phyloP scores from a whole-genome alignment of 2,797 vertebrate species.

The Pygocentrus nattereri region DNA sequence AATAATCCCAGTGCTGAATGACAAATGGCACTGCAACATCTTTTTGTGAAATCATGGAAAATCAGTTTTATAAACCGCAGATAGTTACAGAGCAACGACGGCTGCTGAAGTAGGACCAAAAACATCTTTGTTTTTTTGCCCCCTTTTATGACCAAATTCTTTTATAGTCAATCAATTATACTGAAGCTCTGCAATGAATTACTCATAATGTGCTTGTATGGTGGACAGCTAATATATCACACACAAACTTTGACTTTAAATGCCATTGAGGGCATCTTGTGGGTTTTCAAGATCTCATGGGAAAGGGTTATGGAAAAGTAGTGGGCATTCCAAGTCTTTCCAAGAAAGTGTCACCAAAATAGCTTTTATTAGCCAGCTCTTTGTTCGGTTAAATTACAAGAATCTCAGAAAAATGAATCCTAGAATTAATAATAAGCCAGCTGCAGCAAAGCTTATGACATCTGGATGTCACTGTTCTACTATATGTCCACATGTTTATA shows the following conservation, averaged over 20 bases:
- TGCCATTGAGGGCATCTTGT: background rate
- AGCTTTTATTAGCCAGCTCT: background rate
- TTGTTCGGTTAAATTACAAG: background rate
- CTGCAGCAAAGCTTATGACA: too few relatives aligned
- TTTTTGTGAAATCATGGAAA: background rate
- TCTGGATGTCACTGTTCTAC: too few relatives aligned
- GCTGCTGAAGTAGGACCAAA: background rate
- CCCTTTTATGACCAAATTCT: background rate
- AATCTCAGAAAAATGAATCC: background rate
- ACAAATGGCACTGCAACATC: background rate
- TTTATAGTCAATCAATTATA: background rate
- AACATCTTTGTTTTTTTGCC: background rate
- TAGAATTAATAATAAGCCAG: too few relatives aligned
- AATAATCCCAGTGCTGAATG: background rate
- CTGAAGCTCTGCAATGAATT: background rate
- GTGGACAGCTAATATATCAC: background rate
- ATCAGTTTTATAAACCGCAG: background rate
- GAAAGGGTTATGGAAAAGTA: slow-evolving; percentile 4
- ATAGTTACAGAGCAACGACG: background rate
- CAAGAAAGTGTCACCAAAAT: background rate
- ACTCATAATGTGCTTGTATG: background rate
- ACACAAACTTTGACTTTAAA: background rate
- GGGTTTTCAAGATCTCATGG: background rate
- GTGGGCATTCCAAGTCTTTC: background rate
- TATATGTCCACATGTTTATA: too few relatives aligned